Percentiles rank a stretch among this genome's conserved stretches.
Evolutionary conservation across 2,113 vertebrate genomes (phyloP).

Genomic region (Phalacrocorax pelagicus): DNA sequence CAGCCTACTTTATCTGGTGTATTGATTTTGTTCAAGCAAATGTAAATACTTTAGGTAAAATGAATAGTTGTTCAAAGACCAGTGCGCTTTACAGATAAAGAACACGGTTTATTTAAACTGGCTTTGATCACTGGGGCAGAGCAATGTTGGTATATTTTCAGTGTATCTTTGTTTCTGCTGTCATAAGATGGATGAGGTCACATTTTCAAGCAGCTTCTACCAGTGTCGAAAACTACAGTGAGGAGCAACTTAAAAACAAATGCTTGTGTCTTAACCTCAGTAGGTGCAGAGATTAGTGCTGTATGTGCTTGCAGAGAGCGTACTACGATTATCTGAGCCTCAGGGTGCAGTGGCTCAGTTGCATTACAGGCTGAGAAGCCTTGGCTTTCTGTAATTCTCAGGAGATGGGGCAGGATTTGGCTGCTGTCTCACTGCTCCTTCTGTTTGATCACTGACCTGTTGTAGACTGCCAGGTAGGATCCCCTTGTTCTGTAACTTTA

Average conservation of each 20-base stretch:
- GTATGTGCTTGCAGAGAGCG: not conserved
- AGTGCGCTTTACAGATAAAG: slow-evolving; percentile 70
- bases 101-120: slow-evolving; percentile 62
- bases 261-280: not conserved
- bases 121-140: slow-evolving; percentile 74
- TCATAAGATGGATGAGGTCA: slow-evolving; percentile 64
- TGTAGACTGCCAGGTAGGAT: slow-evolving; percentile 74
- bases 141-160: slow-evolving; percentile 47
- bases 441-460: slow-evolving; percentile 94
- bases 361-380: not conserved
- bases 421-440: slow-evolving; percentile 72
- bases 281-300: not conserved
- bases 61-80: slow-evolving; percentile 68
- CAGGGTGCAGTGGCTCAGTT: not conserved
- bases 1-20: slow-evolving; percentile 26
- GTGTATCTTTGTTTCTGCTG: slow-evolving; percentile 60
- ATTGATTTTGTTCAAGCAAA: slow-evolving; percentile 65
- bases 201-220: slow-evolving; percentile 49
- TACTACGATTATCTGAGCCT: not conserved
- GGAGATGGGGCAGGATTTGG: slow-evolving; percentile 61
- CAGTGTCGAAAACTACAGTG: not conserved
- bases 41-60: slow-evolving; percentile 69
- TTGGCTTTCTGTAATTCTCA: slow-evolving; percentile 48
- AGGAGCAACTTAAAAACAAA: slow-evolving; percentile 8
- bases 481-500: slow-evolving; percentile 76